phyloP scores from a whole-genome alignment of 2,113 vertebrate species.

The Microtus montanus region DNA sequence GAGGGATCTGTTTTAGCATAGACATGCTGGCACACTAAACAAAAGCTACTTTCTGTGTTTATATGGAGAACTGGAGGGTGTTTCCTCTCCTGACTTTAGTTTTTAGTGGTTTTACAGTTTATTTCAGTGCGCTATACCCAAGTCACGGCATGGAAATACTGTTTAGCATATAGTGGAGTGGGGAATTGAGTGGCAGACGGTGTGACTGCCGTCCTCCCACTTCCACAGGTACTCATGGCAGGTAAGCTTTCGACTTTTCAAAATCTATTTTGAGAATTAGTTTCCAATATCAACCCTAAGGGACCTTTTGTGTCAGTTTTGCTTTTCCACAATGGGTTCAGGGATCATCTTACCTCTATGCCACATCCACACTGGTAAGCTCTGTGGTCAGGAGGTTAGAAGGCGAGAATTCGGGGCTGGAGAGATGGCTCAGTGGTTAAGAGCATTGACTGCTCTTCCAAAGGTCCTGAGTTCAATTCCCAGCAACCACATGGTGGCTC shows the following conservation, averaged over 20 bases:
- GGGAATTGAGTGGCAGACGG: neutral
- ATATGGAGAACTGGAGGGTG: neutral
- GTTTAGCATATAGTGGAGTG: neutral
- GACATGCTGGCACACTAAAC: neutral
- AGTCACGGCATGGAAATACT: neutral
- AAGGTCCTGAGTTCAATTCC: too few relatives aligned
- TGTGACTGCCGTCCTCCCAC: neutral
- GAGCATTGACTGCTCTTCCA: too few relatives aligned
- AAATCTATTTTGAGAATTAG: neutral
- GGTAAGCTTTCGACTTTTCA: too few relatives aligned
- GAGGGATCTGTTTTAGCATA: neutral
- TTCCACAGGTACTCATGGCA: neutral
- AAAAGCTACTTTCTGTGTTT: neutral
- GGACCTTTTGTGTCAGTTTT: neutral
- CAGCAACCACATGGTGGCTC: too few relatives aligned
- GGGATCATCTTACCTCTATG: neutral
- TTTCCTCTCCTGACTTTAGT: constrained; percentile 10
- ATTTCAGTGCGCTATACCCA: neutral
- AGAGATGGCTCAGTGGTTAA: too few relatives aligned
- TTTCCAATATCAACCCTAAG: neutral
- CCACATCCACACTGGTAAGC: neutral
- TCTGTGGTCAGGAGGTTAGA: neutral
- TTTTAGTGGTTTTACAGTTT: neutral
- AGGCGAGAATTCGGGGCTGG: neutral
- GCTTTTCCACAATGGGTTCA: neutral